phyloP scores from a whole-genome alignment of 2,888 invertebrate species.

The Melanophora roralis region DNA sequence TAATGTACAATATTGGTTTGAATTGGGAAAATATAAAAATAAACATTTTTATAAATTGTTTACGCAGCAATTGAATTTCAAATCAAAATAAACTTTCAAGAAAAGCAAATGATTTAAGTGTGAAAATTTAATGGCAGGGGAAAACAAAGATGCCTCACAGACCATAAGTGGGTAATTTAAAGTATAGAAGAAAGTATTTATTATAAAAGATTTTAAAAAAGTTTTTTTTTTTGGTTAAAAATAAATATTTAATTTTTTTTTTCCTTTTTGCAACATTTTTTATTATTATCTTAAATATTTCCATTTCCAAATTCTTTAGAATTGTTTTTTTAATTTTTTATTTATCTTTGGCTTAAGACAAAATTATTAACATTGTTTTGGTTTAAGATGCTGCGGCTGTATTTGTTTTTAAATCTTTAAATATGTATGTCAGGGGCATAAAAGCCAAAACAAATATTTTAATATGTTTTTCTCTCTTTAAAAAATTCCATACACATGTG shows the following conservation, averaged over 20 bases:
- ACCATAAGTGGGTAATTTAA: background rate
- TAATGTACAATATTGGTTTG: background rate
- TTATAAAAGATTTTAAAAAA: too few relatives aligned
- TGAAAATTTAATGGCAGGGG: background rate
- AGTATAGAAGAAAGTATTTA: too few relatives aligned
- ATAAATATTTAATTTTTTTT: too few relatives aligned
- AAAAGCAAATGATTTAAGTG: background rate
- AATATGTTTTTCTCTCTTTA: background rate
- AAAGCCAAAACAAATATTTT: background rate
- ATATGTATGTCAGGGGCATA: background rate
- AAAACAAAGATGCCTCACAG: too few relatives aligned
- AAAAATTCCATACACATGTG: background rate
- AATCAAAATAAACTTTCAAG: conserved; percentile 18
- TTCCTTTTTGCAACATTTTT: too few relatives aligned
- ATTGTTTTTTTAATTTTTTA: background rate
- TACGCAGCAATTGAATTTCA: conserved; percentile 8
- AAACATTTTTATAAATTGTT: conserved; percentile 25
- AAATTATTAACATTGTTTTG: too few relatives aligned
- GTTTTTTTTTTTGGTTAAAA: too few relatives aligned
- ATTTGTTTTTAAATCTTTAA: background rate
- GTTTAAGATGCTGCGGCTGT: too few relatives aligned
- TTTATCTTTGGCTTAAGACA: background rate
- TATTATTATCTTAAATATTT: background rate
- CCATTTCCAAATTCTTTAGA: background rate
- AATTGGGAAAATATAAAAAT: conserved; percentile 9